These are phyloP conservation scores for Cyrtodaria siliqua DNA, from an alignment of 2,888 invertebrate species.

Conservation along the genomic window DNA sequence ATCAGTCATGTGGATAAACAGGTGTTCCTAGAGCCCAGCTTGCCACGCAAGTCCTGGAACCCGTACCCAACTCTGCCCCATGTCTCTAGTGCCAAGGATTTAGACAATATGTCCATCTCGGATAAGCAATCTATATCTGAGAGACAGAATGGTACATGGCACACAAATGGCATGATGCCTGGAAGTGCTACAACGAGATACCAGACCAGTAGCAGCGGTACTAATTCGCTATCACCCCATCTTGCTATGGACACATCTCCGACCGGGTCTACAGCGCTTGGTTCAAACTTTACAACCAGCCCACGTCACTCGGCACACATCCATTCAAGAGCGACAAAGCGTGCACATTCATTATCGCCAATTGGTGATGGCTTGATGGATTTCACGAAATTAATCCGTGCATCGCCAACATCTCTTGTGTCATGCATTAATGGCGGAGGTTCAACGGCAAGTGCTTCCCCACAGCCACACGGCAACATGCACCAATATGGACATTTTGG, in stretches of 20 bases:
- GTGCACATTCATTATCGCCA: conserved; percentile 84
- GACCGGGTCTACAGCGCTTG: conserved; percentile 76
- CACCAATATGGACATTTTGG: conserved; percentile 81
- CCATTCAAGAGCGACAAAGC: conserved; percentile 74
- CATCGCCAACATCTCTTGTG: conserved; percentile 86
- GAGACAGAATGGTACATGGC: conserved; percentile 39
- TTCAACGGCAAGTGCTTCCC: conserved; percentile 79
- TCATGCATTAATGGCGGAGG: conserved; percentile 77
- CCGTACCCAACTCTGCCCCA: conserved; percentile 78
- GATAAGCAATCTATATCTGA: conserved; percentile 57
- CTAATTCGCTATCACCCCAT: conserved; percentile 78
- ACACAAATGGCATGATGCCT: conserved; percentile 62
- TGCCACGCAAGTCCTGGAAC: conserved; percentile 77
- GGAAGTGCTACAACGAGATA: conserved; percentile 73
- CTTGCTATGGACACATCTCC: conserved; percentile 78
- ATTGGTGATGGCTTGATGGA: conserved; percentile 83
- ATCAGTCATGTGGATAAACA: conserved; percentile 70
- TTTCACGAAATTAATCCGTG: conserved; percentile 85
- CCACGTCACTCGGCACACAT: conserved; percentile 82
- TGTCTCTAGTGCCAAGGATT: conserved; percentile 56
- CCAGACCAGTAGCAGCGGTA: conserved; percentile 73
- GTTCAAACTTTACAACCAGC: conserved; percentile 80
- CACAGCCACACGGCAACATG: conserved; percentile 67
- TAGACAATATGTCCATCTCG: conserved; percentile 52
- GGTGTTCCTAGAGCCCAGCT: conserved; percentile 78